Percentiles rank a stretch among this genome's conserved stretches.
Conservation (phyloP, 2,797 vertebrate species). For the Malacoctenus gilli region DNA sequence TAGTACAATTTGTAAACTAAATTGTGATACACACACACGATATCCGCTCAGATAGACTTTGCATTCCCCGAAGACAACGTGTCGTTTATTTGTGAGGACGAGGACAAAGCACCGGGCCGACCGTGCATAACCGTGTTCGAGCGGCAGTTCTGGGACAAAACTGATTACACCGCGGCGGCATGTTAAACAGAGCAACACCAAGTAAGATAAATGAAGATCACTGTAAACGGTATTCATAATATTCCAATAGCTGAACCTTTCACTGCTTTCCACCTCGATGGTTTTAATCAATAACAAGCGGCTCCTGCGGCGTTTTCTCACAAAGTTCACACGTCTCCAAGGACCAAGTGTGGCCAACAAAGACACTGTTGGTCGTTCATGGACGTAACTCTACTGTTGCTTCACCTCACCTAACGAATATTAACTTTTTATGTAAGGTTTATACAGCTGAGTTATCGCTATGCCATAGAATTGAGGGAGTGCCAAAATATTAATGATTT, state of each 20-base stretch:
- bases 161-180: slow-evolving; percentile 20
- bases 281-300: slow-evolving; percentile 39
- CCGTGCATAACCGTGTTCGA: neutral
- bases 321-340: slow-evolving; percentile 4
- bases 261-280: slow-evolving; percentile 16
- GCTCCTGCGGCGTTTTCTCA: slow-evolving; percentile 20
- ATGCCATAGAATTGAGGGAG: neutral
- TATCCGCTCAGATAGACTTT: neutral
- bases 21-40: neutral
- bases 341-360: neutral
- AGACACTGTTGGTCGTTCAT: neutral
- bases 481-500: neutral
- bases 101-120: neutral
- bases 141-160: slow-evolving; percentile 28
- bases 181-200: slow-evolving; percentile 54
- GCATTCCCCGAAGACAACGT: neutral
- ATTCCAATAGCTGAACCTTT: slow-evolving; percentile 38
- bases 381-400: neutral
- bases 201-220: slow-evolving; percentile 47
- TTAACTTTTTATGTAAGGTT: neutral
- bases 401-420: slow-evolving; percentile 3
- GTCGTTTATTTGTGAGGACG: neutral
- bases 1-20: neutral
- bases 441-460: neutral
- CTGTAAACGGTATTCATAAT: slow-evolving; percentile 26